Conservation (phyloP, 2,888 invertebrate species). For the Lithophane ornitopus region DNA sequence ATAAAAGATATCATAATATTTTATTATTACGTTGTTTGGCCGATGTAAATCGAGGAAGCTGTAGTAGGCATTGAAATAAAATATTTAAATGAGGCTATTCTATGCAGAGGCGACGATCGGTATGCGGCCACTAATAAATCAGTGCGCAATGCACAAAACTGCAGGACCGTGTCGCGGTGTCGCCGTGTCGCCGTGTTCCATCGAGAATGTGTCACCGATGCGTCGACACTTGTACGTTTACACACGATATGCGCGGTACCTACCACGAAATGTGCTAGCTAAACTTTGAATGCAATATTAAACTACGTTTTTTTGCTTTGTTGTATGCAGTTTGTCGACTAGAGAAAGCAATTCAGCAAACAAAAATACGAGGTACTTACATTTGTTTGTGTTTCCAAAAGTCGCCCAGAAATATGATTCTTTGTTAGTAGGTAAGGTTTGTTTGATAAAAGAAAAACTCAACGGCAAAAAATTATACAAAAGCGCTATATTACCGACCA, state of each 20-base stretch:
- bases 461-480: conserved; percentile 5
- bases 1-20: conserved; percentile 46
- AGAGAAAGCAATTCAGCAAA: conserved; percentile 22
- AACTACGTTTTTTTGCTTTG: conserved; percentile 15
- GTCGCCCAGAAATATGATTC: neutral
- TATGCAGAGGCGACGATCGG: conserved; percentile 65
- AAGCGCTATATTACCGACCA: conserved; percentile 24
- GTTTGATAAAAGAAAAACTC: conserved; percentile 12
- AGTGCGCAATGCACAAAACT: conserved; percentile 81
- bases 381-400: conserved; percentile 1
- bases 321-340: conserved; percentile 7
- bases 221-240: conserved; percentile 73
- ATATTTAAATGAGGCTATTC: conserved; percentile 70
- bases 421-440: conserved; percentile 2
- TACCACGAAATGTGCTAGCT: conserved; percentile 16
- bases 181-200: conserved; percentile 60
- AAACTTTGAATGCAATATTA: conserved; percentile 33
- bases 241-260: conserved; percentile 45
- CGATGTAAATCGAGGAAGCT: conserved; percentile 46
- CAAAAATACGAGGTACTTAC: neutral
- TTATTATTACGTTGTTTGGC: conserved; percentile 43
- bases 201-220: conserved; percentile 80
- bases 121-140: conserved; percentile 83
- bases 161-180: conserved; percentile 72
- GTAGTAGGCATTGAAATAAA: conserved; percentile 63